Evolutionary conservation across 2,888 invertebrate genomes (phyloP), one percentile per base, ranked within the genome.

Genomic region (Cabera pusaria): DNA sequence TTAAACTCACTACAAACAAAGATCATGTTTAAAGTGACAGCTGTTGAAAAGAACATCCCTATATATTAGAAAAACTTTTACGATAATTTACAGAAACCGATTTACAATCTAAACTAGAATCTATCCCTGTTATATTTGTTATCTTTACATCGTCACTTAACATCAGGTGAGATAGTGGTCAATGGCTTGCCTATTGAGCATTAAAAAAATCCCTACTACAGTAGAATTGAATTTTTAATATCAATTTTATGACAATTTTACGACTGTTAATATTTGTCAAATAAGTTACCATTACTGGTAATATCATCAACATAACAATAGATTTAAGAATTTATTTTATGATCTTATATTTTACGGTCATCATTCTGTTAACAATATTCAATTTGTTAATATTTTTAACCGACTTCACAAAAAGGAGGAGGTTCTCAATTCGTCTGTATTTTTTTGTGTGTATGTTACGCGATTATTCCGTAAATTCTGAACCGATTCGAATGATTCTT

Each of bases 71-170:
- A 34, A 34, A 10, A 40, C n/a, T 6, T 25, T 8, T 21, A 17
- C 6, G 12, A 27, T 24, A 25, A 49, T 47, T 45, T 26, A 44
- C 47, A 12, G 1, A 27, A 42, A 62, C 64, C 57, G 53, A 63
- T 63, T 52, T 52, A 37, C 34, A 50, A 49, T 53, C 44, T 46
- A 50, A 50, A 56, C 51, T 46, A 42, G 38, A 52, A 52, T 59
- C 22, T 26, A 24, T 21, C 18, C 19, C 29, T 20, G 12, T n/a
- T 29, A 25, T 10, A 32, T 9, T n/a, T n/a, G n/a, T n/a, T n/a
- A n/a, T n/a, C n/a, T n/a, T n/a, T n/a, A n/a, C n/a, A n/a, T n/a
- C n/a, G n/a, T n/a, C n/a, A n/a, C n/a, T n/a, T n/a, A n/a, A n/a
- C n/a, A n/a, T n/a, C n/a, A n/a, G n/a, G n/a, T n/a, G n/a, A n/a